These are phyloP conservation scores for Propithecus deckenii DNA, from an alignment of 2,797 vertebrate species.

Conservation along the genomic window DNA sequence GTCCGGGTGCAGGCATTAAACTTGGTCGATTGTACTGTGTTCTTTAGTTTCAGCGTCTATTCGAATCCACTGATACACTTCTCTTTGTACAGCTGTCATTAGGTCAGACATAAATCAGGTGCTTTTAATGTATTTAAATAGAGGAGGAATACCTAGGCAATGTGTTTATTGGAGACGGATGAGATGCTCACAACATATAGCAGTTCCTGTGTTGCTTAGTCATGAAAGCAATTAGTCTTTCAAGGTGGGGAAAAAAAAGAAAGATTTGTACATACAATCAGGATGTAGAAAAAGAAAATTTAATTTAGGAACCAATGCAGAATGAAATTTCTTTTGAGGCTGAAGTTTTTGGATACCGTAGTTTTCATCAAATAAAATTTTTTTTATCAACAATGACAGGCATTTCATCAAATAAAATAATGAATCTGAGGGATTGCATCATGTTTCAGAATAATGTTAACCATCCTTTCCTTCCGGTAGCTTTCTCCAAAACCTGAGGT, in stretches of 20 bases:
- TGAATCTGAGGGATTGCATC: neutral
- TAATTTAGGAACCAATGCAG: constrained; percentile 20
- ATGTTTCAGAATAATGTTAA: neutral
- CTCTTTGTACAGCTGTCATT: neutral
- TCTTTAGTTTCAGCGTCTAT: neutral
- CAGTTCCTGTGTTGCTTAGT: neutral
- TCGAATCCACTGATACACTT: neutral
- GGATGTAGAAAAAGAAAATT: constrained; percentile 18
- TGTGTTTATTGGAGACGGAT: neutral
- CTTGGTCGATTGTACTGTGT: neutral
- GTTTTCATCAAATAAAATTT: neutral
- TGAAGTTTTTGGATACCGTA: neutral
- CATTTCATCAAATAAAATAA: constrained; percentile 32
- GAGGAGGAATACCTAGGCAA: neutral
- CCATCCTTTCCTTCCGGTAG: neutral
- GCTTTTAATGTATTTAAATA: neutral
- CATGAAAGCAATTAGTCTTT: neutral
- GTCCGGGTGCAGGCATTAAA: neutral
- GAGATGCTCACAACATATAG: neutral
- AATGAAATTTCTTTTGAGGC: constrained; percentile 39
- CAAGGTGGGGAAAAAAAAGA: neutral
- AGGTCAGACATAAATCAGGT: neutral
- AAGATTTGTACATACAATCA: neutral
- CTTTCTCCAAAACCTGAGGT: neutral
- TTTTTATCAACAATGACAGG: constrained; percentile 22